Base-by-base conservation (phyloP, 53 echinoderm and acorn worm species). In the Arbacia lixula region DNA sequence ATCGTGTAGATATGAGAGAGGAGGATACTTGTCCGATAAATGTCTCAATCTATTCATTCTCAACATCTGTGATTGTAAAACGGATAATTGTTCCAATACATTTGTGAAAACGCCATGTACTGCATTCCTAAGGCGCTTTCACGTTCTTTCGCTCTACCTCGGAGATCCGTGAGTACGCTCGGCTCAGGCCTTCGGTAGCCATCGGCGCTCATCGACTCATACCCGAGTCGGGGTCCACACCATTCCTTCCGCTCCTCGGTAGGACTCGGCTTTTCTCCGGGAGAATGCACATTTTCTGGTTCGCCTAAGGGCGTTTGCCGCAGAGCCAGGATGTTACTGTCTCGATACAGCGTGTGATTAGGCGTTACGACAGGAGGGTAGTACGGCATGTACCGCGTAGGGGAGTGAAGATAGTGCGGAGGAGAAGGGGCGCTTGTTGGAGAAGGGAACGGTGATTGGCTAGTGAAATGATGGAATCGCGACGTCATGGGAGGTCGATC, bases 301-400 rank as follows among this genome's bases (percentile, higher is more conserved):
- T 28, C 12, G 39, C 36, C 38, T 60, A 78, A 26, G 79, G 20
- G 40, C 28, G 79, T 42, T 78, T 41, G 60, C 12, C 29, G 79
- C 5, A 78, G 39, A 40, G 79, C 79, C 79, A 78, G 60, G 79
- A 78, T 78, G 60, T 60, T 37, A 5, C 36, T 24, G 39, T 78
- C 61, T 11, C 36, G 58, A 60, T 78, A 60, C 1, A 60, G 28
- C 27, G 60, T 29, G 2, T 78, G 79, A 28, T 60, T 12, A 14
- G 79, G 36, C 28, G 79, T 60, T 40, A 78, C 24, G 25, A 43
- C 5, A 6, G 58, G 60, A n/a, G 36, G 60, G 79, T n/a, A n/a
- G n/a, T n/a, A n/a, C n/a, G n/a, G n/a, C n/a, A n/a, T n/a, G n/a
- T 78, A 60, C 79, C 60, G 60, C 25, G 37, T 26, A 60, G 79